Conservation (phyloP, 2,113 vertebrate genomes). For the Neomonachus schauinslandi region DNA sequence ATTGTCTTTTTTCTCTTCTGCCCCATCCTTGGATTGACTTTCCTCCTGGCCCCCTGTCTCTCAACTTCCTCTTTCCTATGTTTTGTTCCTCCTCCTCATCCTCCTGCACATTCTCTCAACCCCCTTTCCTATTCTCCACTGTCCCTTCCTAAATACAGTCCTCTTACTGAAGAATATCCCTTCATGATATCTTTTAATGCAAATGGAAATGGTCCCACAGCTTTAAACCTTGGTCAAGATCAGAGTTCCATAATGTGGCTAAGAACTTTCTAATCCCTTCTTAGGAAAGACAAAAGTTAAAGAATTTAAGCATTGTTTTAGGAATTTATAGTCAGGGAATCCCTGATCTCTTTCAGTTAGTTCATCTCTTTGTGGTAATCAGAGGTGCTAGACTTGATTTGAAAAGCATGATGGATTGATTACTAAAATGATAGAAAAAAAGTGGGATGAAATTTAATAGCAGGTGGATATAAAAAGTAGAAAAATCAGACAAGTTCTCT, state of each 20-base stretch:
- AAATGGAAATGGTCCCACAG: neutral
- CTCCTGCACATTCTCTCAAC: neutral
- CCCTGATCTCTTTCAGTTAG: neutral
- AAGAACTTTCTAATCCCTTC: neutral
- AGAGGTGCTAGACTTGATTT: slow-evolving; percentile 2
- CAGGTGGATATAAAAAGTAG: neutral
- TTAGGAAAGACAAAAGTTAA: neutral
- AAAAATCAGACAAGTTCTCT: neutral
- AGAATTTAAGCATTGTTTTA: neutral
- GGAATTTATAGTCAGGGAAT: neutral
- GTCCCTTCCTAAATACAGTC: neutral
- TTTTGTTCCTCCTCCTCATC: neutral
- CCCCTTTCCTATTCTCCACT: neutral
- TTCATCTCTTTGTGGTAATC: neutral
- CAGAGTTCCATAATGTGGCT: neutral
- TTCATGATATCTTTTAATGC: neutral
- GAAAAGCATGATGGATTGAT: neutral
- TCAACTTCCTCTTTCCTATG: neutral
- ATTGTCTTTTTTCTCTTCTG: neutral
- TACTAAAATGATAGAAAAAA: neutral
- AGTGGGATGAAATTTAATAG: neutral
- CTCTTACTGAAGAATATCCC: neutral
- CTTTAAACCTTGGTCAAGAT: neutral
- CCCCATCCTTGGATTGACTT: neutral
- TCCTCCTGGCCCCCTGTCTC: neutral